Conservation (phyloP, 2,797 vertebrate species). For the Tachyglossus aculeatus region DNA sequence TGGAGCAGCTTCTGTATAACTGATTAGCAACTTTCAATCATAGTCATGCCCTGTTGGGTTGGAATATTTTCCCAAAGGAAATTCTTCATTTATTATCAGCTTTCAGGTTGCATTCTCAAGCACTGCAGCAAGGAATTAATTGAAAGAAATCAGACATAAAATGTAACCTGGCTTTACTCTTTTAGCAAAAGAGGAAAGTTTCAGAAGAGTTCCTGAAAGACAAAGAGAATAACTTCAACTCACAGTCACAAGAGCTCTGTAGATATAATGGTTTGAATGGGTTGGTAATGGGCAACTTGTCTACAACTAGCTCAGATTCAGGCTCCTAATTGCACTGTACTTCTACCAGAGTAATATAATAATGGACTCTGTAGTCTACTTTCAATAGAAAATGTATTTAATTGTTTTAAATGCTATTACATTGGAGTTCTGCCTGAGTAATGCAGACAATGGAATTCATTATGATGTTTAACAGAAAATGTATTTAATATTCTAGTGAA, state of each 20-base stretch:
- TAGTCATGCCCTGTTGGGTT: no score
- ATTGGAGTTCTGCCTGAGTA: constrained; percentile 61
- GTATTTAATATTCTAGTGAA: constrained; percentile 73
- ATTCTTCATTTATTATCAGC: no score
- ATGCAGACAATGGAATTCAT: constrained; percentile 64
- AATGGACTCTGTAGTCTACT: constrained; percentile 51
- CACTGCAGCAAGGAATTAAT: no score
- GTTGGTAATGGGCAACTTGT: constrained; percentile 3
- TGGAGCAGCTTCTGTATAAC: no score
- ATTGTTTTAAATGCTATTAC: constrained; percentile 67
- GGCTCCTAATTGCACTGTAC: constrained; percentile 28
- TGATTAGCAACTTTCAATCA: no score
- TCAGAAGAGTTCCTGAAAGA: constrained; percentile 5
- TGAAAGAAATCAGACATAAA: no score
- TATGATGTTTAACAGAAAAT: constrained; percentile 69
- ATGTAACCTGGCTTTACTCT: no score
- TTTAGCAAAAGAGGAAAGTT: no score
- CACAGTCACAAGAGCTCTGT: background rate
- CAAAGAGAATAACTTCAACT: background rate
- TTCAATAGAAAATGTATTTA: constrained; percentile 63
- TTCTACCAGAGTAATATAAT: constrained; percentile 53
- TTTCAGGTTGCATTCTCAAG: no score
- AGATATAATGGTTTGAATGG: background rate
- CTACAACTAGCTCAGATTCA: constrained; percentile 39
- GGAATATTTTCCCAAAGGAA: no score